Base-by-base conservation (phyloP, 2,888 invertebrate species). In the Brenthis hecate region DNA sequence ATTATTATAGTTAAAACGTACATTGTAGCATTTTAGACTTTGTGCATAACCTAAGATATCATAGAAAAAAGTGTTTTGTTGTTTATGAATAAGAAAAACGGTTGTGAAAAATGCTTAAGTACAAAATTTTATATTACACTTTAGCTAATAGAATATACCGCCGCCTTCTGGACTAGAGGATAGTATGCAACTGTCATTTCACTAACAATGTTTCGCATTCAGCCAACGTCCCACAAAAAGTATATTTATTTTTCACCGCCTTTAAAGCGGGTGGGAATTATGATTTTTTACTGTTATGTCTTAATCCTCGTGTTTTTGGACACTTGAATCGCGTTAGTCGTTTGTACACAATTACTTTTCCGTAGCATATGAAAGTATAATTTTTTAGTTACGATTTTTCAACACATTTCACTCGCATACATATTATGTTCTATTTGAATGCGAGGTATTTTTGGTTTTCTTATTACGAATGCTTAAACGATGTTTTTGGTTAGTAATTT, bases 191-290 rank as follows among this genome's bases (percentile, higher is more conserved):
- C 47, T 55, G 54, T 66, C 66, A 69, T 69, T 66, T 53, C 61
- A 55, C 66, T 69, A 69, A 69, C 66, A 70, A 70, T 57, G 61
- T 70, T 69, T 63, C 48, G 47, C 56, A 66, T 66, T 63, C 57
- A 61, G 51, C n/a, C 55, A 8, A 48, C 55, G 16, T 50, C 51
- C 43, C 53, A 54, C 56, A 60, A 61, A 69, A 60, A 61, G 19
- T 60, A n/a, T 51, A 69, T 69, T 61, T 65, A 65, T 69, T 65
- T 65, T 61, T 14, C 60, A 19, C 36, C 65, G 23, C 16, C 43
- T 51, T 19, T 16, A n/a, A 3, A 19, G 19, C 65, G 56, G 58
- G 66, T 58, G 28, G 58, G 58, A 66, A 54, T 66, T 66, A 66
- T 65, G 53, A 60, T 61, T 69, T 69, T 65, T 56, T 65, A 13